Evolutionary conservation across 2,113 vertebrate species (phyloP).

Genomic region (Piprites chloris): DNA sequence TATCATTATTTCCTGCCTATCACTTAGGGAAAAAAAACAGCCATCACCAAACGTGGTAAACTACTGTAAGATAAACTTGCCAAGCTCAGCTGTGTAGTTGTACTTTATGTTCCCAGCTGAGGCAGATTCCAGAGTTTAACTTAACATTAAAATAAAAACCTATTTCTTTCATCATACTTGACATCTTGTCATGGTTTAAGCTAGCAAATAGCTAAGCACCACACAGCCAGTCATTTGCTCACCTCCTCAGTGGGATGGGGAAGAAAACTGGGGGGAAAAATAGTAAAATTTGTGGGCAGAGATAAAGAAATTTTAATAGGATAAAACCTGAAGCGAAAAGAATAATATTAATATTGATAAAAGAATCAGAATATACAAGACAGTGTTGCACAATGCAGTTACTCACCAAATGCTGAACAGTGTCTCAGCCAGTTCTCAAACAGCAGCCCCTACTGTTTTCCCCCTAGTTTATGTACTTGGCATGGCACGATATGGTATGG

Average conservation of each 20-base stretch:
- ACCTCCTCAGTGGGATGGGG: not conserved
- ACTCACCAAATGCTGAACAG: rapidly evolving
- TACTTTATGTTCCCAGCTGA: not conserved
- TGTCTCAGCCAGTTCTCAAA: not conserved
- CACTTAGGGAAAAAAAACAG: not conserved
- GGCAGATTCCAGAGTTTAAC: not conserved
- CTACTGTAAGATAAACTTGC: not conserved
- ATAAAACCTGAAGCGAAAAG: not conserved
- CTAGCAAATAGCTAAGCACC: not conserved
- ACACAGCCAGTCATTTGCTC: not conserved
- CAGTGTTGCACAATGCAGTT: not conserved
- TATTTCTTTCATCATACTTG: not conserved
- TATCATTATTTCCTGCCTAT: not conserved
- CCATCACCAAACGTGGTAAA: not conserved
- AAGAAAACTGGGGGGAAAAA: not conserved
- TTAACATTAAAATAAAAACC: not conserved
- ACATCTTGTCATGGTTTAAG: not conserved
- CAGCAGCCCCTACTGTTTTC: not conserved
- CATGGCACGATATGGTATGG: too few species aligned
- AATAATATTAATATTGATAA: not conserved
- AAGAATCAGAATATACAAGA: not conserved
- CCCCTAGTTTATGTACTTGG: not conserved
- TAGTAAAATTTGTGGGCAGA: not conserved
- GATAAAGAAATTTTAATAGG: not conserved
- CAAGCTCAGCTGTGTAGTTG: not conserved